Percentiles rank a stretch among this genome's conserved stretches.
phyloP scores from a whole-genome alignment of 2,888 invertebrate genomes.

The Elegia similella region DNA sequence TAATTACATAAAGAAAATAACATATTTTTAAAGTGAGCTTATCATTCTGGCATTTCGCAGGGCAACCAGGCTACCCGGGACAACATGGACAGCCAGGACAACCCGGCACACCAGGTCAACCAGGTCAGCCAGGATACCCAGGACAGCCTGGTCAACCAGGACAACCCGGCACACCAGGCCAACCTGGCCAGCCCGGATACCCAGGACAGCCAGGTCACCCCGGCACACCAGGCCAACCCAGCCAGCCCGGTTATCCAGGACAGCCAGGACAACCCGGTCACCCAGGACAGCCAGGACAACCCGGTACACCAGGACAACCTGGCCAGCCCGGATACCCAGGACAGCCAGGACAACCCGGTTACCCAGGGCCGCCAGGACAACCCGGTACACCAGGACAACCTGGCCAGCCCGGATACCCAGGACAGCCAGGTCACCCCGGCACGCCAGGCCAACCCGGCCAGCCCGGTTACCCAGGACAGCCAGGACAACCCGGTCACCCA shows the following conservation, averaged over 20 bases:
- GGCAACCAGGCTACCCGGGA: constrained; percentile 28
- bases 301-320: constrained; percentile 23
- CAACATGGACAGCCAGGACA: constrained; percentile 25
- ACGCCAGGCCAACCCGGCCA: constrained; percentile 22
- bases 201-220: constrained; percentile 50
- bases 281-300: constrained; percentile 23
- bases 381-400: constrained; percentile 29
- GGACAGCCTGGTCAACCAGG: constrained; percentile 30
- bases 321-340: constrained; percentile 22
- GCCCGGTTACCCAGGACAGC: constrained; percentile 33
- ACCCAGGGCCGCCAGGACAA: constrained; percentile 23
- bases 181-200: constrained; percentile 55
- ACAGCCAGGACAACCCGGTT: too few species aligned
- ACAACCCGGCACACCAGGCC: constrained; percentile 68
- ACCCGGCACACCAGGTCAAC: constrained; percentile 27
- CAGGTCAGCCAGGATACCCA: constrained; percentile 35
- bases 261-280: constrained; percentile 27
- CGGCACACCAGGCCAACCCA: constrained; percentile 36
- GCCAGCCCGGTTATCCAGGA: constrained; percentile 31
- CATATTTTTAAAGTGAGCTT: too few species aligned
- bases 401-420: constrained; percentile 17
- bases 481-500: constrained; percentile 33
- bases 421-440: constrained; percentile 17
- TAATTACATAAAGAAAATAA: too few species aligned
- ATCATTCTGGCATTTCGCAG: too few species aligned